phyloP scores from a whole-genome alignment of 2,797 vertebrate species.

The Monodelphis domestica region DNA sequence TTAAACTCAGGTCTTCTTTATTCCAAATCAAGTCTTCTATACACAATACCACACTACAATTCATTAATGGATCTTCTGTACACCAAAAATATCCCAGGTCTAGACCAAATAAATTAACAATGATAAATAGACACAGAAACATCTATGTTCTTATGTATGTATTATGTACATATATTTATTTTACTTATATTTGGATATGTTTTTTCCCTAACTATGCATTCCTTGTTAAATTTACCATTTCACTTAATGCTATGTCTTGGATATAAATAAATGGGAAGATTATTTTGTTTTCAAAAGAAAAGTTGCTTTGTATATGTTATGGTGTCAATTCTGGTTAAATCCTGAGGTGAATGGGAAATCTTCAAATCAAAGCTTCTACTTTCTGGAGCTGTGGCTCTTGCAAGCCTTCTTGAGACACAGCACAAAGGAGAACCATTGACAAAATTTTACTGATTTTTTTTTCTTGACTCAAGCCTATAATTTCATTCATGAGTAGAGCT shows the following conservation, averaged over 20 bases:
- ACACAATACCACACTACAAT: too few species aligned
- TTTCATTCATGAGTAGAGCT: neutral
- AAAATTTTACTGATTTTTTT: neutral
- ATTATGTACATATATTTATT: too few species aligned
- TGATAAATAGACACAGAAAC: too few species aligned
- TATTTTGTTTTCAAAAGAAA: neutral
- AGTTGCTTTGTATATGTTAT: neutral
- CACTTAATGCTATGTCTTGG: neutral
- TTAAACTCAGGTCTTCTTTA: too few species aligned
- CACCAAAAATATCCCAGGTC: too few species aligned
- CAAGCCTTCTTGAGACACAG: neutral
- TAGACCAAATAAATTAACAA: too few species aligned
- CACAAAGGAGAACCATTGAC: neutral
- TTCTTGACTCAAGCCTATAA: neutral
- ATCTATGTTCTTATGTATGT: too few species aligned
- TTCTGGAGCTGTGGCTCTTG: neutral
- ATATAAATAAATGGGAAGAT: neutral
- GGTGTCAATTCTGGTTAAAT: neutral
- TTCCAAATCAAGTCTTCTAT: too few species aligned
- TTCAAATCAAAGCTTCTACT: neutral
- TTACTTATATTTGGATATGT: neutral
- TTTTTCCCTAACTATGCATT: neutral
- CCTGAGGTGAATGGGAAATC: neutral
- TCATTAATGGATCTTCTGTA: too few species aligned
- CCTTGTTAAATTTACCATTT: neutral